Conservation (phyloP, 2,797 vertebrate genomes). For the Cheirogaleus major region DNA sequence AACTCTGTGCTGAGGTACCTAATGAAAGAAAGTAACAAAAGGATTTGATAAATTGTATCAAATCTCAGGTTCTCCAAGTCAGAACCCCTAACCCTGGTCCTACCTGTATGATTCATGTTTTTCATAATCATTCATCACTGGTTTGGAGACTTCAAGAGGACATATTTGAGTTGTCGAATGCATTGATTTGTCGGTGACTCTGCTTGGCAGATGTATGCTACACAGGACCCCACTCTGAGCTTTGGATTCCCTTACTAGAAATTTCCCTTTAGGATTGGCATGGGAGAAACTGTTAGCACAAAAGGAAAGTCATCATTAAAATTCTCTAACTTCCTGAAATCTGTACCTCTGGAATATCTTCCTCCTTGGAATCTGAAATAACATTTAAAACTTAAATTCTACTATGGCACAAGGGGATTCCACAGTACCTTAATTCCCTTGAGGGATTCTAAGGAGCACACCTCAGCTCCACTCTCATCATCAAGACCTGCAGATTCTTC, state of each 20-base stretch:
- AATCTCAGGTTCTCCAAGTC: not conserved
- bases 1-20: not conserved
- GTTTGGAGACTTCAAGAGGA: not conserved
- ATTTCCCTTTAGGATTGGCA: not conserved
- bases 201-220: too few species aligned
- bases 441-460: not conserved
- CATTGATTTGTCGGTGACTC: too few species aligned
- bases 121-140: not conserved
- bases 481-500: not conserved
- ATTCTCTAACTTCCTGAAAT: not conserved
- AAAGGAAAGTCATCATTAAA: not conserved
- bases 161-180: not conserved
- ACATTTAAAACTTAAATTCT: not conserved
- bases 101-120: fast-evolving
- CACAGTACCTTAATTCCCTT: not conserved
- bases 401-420: not conserved
- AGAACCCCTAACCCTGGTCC: not conserved
- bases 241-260: not conserved
- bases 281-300: not conserved
- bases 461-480: not conserved
- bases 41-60: not conserved
- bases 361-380: not conserved
- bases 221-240: fast-evolving
- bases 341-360: not conserved
- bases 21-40: not conserved